Evolutionary conservation across 2,113 vertebrate genomes (phyloP), one percentile per base, ranked within the genome.

Genomic region (Carlito syrichta): DNA sequence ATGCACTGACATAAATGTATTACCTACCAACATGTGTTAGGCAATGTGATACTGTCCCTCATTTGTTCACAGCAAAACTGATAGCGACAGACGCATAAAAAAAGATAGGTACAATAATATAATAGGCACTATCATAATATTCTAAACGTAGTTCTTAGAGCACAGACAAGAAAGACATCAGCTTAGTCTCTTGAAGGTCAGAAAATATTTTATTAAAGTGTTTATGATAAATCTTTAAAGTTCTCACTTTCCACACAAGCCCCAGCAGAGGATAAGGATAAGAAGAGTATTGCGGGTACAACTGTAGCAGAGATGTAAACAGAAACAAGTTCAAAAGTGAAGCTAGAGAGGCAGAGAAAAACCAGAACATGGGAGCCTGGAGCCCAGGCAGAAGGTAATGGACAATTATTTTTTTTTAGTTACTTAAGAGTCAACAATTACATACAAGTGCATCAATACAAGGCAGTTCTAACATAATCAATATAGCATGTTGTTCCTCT

Each of bases 31-130:
- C 63, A 40, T 82, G 8, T 89, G 60, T 58, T 68, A 48, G 73
- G 8, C 85, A 76, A 40, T n/a, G 6, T 79, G 83, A 6, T 79
- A 86, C 17, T 88, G 38, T 23, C 12, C 5, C 30, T 63, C 38
- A 78, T n/a, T 74, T 84, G 3, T 82, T 77, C 45, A 73, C 10
- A 89, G 68, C 81, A 86, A 92, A 97, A 76, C 63, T 74, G 94
- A 86, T 50, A 48, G 17, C 79, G 43, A n/a, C 4, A 91, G 40
- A 89, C 78, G 8, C 9, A 52, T 30, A 11, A 45, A 62, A 86
- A 94, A 92, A 50, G 40, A 63, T 30, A 62, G 85, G 11, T 68
- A 32, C 17, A 94, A 73, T 94, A 78, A 94, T 79, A 6, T 60
- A 91, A 78, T 6, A 32, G 38, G 17, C 8, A 35, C 8, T 84